Conservation (phyloP, 2,113 vertebrate species). For the Bubo blakistoni region DNA sequence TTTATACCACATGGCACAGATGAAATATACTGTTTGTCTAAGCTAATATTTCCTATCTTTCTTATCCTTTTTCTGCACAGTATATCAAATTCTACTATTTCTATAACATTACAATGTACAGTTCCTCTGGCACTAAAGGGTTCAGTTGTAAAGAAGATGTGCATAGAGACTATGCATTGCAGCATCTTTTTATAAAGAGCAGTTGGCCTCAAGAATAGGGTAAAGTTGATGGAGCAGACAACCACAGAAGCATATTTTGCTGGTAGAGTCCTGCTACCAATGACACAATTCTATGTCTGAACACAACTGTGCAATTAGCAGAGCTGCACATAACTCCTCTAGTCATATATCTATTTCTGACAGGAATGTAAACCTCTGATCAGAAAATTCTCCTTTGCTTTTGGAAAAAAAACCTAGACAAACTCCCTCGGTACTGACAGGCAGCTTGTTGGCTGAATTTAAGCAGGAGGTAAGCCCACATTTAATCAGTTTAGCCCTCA, state of each 20-base stretch:
- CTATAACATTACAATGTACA: neutral
- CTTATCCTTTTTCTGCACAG: neutral
- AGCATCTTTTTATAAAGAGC: neutral
- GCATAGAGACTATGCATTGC: neutral
- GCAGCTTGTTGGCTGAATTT: slow-evolving; percentile 42
- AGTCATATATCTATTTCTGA: neutral
- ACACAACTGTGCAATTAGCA: neutral
- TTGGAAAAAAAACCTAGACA: neutral
- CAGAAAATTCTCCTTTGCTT: neutral
- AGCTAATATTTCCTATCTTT: neutral
- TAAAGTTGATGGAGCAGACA: neutral
- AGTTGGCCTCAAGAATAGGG: neutral
- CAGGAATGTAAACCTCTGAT: neutral
- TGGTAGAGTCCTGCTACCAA: neutral
- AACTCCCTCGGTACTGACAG: neutral
- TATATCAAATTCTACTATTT: neutral
- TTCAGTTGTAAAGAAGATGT: neutral
- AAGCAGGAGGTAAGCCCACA: neutral
- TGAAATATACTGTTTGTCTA: neutral
- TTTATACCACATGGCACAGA: neutral
- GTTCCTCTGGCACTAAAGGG: neutral
- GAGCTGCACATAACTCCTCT: neutral
- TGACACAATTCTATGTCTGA: neutral
- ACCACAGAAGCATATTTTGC: neutral
- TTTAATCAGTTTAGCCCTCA: slow-evolving; percentile 62